phyloP scores from a whole-genome alignment of 2,797 vertebrate species.

The Tadarida brasiliensis region DNA sequence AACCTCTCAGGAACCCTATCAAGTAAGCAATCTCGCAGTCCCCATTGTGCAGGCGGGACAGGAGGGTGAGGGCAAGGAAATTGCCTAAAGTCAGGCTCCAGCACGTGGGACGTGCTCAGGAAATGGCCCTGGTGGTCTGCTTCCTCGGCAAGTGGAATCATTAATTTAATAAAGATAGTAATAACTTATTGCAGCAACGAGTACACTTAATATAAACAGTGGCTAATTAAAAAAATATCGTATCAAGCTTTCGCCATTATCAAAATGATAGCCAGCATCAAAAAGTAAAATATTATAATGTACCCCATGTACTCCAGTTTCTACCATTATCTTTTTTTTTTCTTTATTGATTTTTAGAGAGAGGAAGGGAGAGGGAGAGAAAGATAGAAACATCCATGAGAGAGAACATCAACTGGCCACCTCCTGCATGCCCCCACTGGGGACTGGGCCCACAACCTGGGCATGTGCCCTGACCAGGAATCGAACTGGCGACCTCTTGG shows the following conservation, averaged over 20 bases:
- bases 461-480: too few relatives aligned
- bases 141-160: background rate
- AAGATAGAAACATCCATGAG: too few relatives aligned
- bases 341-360: too few relatives aligned
- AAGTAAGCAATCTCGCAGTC: background rate
- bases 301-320: background rate
- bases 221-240: background rate
- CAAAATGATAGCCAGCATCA: constrained; percentile 6
- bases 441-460: too few relatives aligned
- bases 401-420: too few relatives aligned
- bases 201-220: background rate
- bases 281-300: background rate
- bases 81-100: background rate
- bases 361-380: too few relatives aligned
- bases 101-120: background rate
- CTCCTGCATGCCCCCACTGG: too few relatives aligned
- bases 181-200: background rate
- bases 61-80: too few relatives aligned
- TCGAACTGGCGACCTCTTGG: too few relatives aligned
- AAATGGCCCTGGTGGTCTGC: background rate
- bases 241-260: background rate
- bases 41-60: too few relatives aligned
- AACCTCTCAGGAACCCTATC: background rate
- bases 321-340: background rate
- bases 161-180: background rate